Evolutionary conservation across 2,797 vertebrate species (phyloP).

Genomic region (Acipenser oxyrinchus): DNA sequence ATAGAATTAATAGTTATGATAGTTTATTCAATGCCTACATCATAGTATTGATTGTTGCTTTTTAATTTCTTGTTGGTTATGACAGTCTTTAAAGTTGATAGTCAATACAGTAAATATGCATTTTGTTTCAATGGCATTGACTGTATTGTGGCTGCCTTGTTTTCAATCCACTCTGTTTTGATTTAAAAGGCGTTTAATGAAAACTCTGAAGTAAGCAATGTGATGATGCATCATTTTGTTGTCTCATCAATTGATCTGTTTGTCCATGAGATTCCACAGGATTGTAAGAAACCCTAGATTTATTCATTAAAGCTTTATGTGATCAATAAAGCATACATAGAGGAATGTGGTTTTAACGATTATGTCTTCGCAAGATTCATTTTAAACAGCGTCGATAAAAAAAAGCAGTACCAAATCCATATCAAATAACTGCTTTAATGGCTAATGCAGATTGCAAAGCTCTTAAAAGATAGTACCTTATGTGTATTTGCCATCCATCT

Average conservation of each 20-base stretch:
- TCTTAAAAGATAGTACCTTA: too few relatives aligned
- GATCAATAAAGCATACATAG: constrained; percentile 13
- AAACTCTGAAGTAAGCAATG: constrained; percentile 37
- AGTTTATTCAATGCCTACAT: too few relatives aligned
- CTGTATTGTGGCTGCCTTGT: not conserved
- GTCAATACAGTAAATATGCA: too few relatives aligned
- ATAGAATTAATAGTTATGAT: too few relatives aligned
- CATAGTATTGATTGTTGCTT: too few relatives aligned
- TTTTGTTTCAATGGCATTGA: too few relatives aligned
- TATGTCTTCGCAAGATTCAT: constrained; percentile 1
- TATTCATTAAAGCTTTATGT: constrained; percentile 11
- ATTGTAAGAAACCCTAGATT: constrained; percentile 25
- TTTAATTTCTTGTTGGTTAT: too few relatives aligned
- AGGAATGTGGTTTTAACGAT: constrained; percentile 1
- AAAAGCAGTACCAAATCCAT: not conserved
- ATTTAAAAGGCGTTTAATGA: constrained; percentile 56
- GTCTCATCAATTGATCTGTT: constrained; percentile 27
- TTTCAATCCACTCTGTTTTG: constrained; percentile 31
- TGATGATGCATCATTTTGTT: constrained; percentile 41
- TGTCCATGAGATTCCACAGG: constrained; percentile 22
- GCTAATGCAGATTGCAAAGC: not conserved
- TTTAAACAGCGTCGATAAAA: too few relatives aligned
- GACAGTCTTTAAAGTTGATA: too few relatives aligned
- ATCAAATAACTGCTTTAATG: constrained; percentile 1
- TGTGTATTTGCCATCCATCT: too few relatives aligned